Base-by-base conservation (phyloP, 2,888 invertebrate species). In the Scaptomyza parva region DNA sequence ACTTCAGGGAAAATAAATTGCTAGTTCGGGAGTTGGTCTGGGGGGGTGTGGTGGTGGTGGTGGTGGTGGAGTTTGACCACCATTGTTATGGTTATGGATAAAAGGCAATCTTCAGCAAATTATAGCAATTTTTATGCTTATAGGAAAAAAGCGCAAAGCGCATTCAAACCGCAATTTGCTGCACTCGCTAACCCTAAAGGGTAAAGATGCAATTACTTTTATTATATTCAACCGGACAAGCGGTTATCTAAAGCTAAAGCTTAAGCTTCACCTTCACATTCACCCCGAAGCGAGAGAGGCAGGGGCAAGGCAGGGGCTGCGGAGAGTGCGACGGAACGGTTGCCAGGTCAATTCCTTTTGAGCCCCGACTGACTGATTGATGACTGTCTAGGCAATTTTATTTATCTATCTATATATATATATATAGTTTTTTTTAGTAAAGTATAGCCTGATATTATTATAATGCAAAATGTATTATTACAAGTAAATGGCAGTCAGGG, bases 151-250 rank as follows among this genome's bases (percentile, higher is more conserved):
- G 72, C 70, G 70, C 68, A 76, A 63, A 35, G 14, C 65, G 70
- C 81, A 75, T 70, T 74, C 70, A 75, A 62, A 52, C 75, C 43
- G 79, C 86, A 85, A 86, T 87, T 85, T 85, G 81, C 82, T 87
- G 30, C 77, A 84, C 73, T 87, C 72, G 80, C 70, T 88, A 89
- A 89, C 88, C 90, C 89, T 88, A 87, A 88, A 88, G 89, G 90
- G 88, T 87, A 89, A 81, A 88, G 82, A 76, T 74, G 87, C 89
- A 90, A 89, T 89, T 89, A 90, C 89, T 89, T 89, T 88, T 82
- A 89, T 88, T 89, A 37, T 37, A 87, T 83, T 69, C 66, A 66
- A 54, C 61, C 55, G 63, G 55, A 55, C 40, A 22, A 40, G 24
- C 24, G 39, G 47, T 52, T n/a, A 43, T 35, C 57, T 44, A 37